Percentiles rank a stretch among this genome's conserved stretches.
phyloP scores from a whole-genome alignment of 1,140 invertebrate genomes.

The Drosophila micromelanica region DNA sequence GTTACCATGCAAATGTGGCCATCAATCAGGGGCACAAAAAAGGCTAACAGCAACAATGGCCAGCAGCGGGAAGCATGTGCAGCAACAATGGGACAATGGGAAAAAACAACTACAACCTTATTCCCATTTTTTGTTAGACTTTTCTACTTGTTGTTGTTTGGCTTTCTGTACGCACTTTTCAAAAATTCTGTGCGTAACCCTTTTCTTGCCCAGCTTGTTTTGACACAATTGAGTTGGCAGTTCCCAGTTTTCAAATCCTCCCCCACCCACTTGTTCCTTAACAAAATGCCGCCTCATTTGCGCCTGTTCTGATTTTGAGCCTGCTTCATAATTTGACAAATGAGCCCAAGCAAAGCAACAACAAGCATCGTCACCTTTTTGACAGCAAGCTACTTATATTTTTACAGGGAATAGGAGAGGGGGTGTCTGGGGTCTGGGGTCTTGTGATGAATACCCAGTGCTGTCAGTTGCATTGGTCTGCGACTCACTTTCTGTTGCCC shows the following conservation, averaged over 20 bases:
- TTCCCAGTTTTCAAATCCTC: not conserved
- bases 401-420: conserved; percentile 2
- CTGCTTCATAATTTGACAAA: conserved; percentile 73
- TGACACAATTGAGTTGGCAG: conserved; percentile 57
- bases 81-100: conserved; percentile 3
- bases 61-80: conserved; percentile 16
- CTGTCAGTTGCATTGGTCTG: conserved; percentile 46
- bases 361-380: conserved; percentile 72
- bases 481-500: conserved; percentile 29
- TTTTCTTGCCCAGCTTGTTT: conserved; percentile 12
- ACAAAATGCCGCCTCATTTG: conserved; percentile 76
- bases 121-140: not conserved
- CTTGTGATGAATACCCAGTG: conserved; percentile 34
- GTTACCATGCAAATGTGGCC: conserved; percentile 73
- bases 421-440: not conserved
- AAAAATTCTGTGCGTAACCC: conserved; percentile 16
- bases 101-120: conserved; percentile 11
- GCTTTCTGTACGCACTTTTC: conserved; percentile 49
- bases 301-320: conserved; percentile 71
- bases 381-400: conserved; percentile 51
- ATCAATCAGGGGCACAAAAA: conserved; percentile 65
- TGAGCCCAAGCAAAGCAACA: conserved; percentile 40
- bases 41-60: conserved; percentile 23
- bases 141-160: conserved; percentile 19
- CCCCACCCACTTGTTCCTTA: conserved; percentile 17